A percentile compares a stretch with the other conserved stretches of the same genome.
Conservation (phyloP, 2,888 invertebrate genomes). For the Oscheius sp. region DNA sequence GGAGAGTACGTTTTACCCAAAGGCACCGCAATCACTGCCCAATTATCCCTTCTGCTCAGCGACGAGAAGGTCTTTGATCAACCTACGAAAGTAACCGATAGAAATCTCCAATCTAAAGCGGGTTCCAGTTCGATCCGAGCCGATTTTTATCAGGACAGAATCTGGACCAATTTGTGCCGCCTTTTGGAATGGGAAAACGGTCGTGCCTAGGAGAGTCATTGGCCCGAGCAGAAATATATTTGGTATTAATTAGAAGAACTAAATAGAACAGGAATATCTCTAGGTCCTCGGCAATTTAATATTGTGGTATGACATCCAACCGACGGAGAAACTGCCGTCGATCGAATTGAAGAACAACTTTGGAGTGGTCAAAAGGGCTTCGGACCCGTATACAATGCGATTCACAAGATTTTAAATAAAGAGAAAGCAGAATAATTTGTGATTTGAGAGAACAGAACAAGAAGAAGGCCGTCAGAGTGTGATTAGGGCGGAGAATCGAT, state of each 20-base stretch:
- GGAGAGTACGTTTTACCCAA: constrained; percentile 20
- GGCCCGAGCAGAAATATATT: constrained; percentile 21
- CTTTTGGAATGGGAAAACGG: constrained; percentile 31
- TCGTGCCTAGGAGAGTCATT: constrained; percentile 27
- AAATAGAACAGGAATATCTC: neutral
- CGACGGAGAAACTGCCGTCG: neutral
- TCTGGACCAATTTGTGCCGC: constrained; percentile 12
- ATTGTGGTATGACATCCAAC: constrained; percentile 3
- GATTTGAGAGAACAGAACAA: too few species aligned
- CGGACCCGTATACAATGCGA: too few species aligned
- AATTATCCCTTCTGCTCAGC: constrained; percentile 1
- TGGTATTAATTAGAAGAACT: neutral
- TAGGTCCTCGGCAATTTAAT: constrained; percentile 12
- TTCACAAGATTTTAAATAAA: too few species aligned
- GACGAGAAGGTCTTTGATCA: constrained; percentile 5
- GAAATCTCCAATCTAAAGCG: neutral
- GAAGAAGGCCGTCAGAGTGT: too few species aligned
- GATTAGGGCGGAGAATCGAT: too few species aligned
- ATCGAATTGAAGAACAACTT: constrained; percentile 3
- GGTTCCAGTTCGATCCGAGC: constrained; percentile 12
- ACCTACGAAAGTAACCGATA: neutral
- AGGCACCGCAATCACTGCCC: constrained; percentile 18
- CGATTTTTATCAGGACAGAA: neutral
- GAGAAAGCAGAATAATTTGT: too few species aligned
- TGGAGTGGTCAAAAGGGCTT: neutral